phyloP scores from a whole-genome alignment of 2,888 invertebrate genomes.

The Chalcosyrphus nemorum region DNA sequence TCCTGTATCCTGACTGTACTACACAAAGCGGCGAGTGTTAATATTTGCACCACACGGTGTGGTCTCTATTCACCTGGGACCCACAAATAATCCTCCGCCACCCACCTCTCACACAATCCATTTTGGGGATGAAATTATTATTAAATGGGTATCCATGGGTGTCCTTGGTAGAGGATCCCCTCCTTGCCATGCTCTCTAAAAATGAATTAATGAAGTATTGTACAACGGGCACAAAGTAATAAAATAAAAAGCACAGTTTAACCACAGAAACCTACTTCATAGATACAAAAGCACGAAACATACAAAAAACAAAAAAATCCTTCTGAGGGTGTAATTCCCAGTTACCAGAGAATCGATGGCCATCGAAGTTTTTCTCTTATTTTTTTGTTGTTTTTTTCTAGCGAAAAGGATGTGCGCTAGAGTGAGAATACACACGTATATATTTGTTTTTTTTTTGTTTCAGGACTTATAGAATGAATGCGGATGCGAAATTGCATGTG shows the following conservation, averaged over 20 bases:
- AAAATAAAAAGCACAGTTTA: constrained; percentile 51
- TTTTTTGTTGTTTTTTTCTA: constrained; percentile 1
- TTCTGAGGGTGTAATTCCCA: constrained; percentile 44
- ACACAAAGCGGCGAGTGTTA: constrained; percentile 53
- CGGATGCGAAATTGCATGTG: constrained; percentile 70
- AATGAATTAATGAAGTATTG: constrained; percentile 66
- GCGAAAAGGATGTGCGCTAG: neutral
- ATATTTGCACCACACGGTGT: constrained; percentile 44
- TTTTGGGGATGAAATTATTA: constrained; percentile 53
- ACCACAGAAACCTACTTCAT: constrained; percentile 59
- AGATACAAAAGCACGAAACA: constrained; percentile 27
- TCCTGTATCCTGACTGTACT: neutral
- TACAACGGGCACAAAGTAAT: constrained; percentile 26
- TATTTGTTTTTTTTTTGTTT: constrained; percentile 24
- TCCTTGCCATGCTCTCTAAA: constrained; percentile 7
- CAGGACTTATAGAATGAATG: constrained; percentile 50
- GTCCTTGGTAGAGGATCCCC: constrained; percentile 10
- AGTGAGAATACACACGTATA: neutral
- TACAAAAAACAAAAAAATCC: constrained; percentile 1
- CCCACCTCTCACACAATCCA: neutral
- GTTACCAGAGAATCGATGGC: constrained; percentile 60
- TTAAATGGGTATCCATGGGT: constrained; percentile 60
- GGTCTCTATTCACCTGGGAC: constrained; percentile 64
- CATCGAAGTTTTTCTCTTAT: constrained; percentile 25
- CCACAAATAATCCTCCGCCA: constrained; percentile 55